Evolutionary conservation across 2,797 vertebrate genomes (phyloP).

Genomic region (Cossypha polioptera): DNA sequence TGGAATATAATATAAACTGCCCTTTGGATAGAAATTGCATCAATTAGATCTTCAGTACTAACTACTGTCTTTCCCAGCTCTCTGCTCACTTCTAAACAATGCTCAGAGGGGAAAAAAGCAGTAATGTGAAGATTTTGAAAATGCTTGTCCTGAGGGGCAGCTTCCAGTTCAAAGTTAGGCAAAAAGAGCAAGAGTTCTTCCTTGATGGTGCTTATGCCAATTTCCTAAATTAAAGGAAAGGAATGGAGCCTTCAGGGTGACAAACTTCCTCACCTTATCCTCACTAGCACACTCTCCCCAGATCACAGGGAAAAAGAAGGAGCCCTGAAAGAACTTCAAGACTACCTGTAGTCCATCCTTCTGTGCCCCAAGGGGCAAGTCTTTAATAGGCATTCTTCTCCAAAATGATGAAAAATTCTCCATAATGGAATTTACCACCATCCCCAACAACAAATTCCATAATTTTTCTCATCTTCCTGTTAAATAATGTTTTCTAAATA

Average conservation of each 20-base stretch:
- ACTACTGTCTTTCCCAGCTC: neutral
- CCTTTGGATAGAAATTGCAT: neutral
- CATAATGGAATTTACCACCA: accelerated
- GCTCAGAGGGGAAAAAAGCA: neutral
- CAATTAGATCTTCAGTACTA: neutral
- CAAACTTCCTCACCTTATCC: neutral
- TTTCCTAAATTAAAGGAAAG: neutral
- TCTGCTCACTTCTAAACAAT: neutral
- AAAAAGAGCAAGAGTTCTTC: neutral
- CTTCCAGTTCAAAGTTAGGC: neutral
- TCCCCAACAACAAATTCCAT: neutral
- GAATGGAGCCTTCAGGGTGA: neutral
- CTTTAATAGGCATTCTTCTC: neutral
- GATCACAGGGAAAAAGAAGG: neutral
- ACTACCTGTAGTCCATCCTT: neutral
- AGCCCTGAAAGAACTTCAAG: neutral
- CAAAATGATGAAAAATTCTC: neutral
- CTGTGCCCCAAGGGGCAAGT: neutral
- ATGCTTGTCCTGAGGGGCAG: neutral
- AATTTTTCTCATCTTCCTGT: neutral
- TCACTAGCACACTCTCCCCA: neutral
- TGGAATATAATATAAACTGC: neutral
- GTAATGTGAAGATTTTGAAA: neutral
- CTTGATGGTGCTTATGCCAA: neutral
- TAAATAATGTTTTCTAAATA: neutral